Evolutionary conservation across 2,797 vertebrate genomes (phyloP), one percentile per base, ranked within the genome.

Genomic region (Anas bernieri): DNA sequence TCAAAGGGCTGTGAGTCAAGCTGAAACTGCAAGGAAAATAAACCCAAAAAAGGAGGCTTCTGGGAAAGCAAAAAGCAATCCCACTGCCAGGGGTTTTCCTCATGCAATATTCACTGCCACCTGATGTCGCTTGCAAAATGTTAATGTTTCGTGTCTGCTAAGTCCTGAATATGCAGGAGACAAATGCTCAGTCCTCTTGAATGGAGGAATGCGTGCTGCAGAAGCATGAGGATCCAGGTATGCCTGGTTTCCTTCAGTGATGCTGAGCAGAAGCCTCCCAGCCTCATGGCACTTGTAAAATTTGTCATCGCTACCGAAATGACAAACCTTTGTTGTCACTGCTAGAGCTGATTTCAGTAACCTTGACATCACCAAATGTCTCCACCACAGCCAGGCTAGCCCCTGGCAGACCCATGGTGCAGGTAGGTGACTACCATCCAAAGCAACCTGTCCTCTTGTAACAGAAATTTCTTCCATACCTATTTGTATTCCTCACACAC

Each of bases 401-500:
- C 4, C 23, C 35, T 69, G 31, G 61, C 75, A 93, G 69, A 80
- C 30, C 26, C 41, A 4, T 48, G 63, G 5, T 48, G 46, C 22
- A 62, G 14, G 20, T 22, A 74, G 61, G 45, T 76, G 39, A 17
- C 58, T 54, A 35, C 17, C 39, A 66, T 39, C n/a, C 46, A 85
- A 85, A 66, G 30, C 18, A 14, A 23, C 9, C 13, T 43, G 25
- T 41, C 31, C 26, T 83, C 21, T 68, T 25, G 11, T 23, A 76
- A n/a, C 22, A 21, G 31, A 50, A 26, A 2, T n/a, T 2, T 83
- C 46, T 68, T 25, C 41, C 28, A 7, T 12, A 3, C 6, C 25
- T 72, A 23, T 62, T 89, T 62, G 16, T 75, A 77, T 77, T 92
- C 62, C 41, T 89, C 52, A n/a, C n/a, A n/a, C n/a, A n/a, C n/a